Percentiles rank a stretch among this genome's conserved stretches.
Conservation (phyloP, 2,888 invertebrate genomes). For the Anticlea derivata region DNA sequence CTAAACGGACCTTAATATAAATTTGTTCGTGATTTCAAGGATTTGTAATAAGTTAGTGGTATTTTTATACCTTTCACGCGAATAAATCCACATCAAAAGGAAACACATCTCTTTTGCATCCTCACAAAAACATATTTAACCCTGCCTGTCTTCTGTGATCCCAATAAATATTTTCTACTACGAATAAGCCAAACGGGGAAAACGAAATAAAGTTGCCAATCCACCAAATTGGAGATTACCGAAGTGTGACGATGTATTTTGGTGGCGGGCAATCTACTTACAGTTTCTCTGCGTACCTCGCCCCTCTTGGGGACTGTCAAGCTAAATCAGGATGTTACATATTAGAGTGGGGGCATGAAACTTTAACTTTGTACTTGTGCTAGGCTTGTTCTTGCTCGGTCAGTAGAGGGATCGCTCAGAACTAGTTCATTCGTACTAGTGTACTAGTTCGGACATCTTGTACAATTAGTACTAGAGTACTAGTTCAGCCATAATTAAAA, state of each 20-base stretch:
- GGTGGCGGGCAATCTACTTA: slow-evolving; percentile 21
- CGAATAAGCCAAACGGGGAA: slow-evolving; percentile 14
- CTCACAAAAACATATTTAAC: slow-evolving; percentile 2
- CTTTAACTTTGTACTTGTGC: neutral
- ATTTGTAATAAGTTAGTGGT: too few species aligned
- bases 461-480: too few species aligned
- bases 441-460: too few species aligned
- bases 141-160: neutral
- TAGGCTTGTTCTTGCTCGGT: too few species aligned
- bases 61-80: too few species aligned
- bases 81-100: too few species aligned
- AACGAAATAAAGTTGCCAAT: slow-evolving; percentile 28
- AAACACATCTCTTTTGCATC: slow-evolving; percentile 8
- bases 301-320: slow-evolving; percentile 10
- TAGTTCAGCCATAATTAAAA: too few species aligned
- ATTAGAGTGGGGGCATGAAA: neutral
- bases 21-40: too few species aligned
- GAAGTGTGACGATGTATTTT: slow-evolving; percentile 27
- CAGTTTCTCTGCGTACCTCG: slow-evolving; percentile 7
- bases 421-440: too few species aligned
- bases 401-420: too few species aligned
- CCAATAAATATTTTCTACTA: slow-evolving; percentile 17
- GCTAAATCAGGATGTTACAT: neutral
- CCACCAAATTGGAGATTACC: slow-evolving; percentile 28
- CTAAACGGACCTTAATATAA: too few species aligned